These are phyloP conservation scores for Zoanthus solanderi DNA, from an alignment of 92 coral and sea anemone genomes.

Conservation along the genomic window DNA sequence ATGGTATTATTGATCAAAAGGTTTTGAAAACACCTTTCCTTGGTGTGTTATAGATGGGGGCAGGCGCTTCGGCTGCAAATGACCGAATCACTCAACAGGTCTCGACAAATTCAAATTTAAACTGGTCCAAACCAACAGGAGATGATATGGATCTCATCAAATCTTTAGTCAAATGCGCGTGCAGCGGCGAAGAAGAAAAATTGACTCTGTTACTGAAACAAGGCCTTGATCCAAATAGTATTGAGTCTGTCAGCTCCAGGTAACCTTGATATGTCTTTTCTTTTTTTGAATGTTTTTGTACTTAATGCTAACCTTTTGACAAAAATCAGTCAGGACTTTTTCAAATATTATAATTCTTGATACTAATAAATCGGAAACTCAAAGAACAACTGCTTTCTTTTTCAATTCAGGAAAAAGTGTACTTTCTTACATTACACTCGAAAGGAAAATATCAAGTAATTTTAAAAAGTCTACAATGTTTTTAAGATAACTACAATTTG, in stretches of 20 bases:
- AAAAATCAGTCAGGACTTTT: background rate
- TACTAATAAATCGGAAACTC: background rate
- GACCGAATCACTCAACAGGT: background rate
- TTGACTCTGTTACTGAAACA: constrained; percentile 46
- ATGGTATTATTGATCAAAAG: background rate
- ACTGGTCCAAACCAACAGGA: background rate
- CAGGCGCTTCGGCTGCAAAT: constrained; percentile 13
- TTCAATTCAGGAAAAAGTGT: too few species aligned
- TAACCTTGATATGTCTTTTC: background rate
- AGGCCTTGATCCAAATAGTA: constrained; percentile 67
- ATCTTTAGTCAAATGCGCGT: constrained; percentile 52
- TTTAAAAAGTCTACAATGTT: too few species aligned
- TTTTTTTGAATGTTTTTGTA: background rate
- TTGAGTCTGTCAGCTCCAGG: constrained; percentile 61
- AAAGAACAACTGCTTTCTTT: too few species aligned
- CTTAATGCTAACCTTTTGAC: background rate
- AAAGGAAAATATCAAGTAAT: too few species aligned
- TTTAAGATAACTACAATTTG: too few species aligned
- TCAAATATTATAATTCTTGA: background rate
- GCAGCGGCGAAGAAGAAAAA: constrained; percentile 55
- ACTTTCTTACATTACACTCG: too few species aligned
- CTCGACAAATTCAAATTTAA: background rate
- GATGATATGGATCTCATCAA: constrained; percentile 54
- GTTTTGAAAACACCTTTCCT: background rate
- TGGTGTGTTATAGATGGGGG: constrained; percentile 23